Evolutionary conservation across 2,888 invertebrate species (phyloP), one percentile per base, ranked within the genome.

Genomic region (Leucoptera coffeella): DNA sequence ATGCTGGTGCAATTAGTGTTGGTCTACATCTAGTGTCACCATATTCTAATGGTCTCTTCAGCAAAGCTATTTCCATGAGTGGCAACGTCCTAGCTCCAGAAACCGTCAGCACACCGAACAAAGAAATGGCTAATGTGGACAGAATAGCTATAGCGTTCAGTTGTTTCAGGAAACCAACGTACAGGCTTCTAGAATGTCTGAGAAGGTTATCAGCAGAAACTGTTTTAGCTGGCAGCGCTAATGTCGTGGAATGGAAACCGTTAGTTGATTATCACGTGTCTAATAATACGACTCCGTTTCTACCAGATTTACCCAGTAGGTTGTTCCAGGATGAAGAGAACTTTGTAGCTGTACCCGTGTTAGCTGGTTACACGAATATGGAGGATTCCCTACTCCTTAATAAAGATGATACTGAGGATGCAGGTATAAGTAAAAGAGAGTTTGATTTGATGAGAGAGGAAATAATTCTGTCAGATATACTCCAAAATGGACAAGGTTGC

Each of bases 301-400:
- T 89, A 22, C 67, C 81, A 15, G 81, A 80, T 37, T 61, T 76
- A 26, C 87, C 87, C 0, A 74, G 65, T 31, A 73, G 62, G 36
- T 51, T 78, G 27, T 77, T 85, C 31, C 74, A 75, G 35, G 74
- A 75, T 35, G 67, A 60, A 27, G 82, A 78, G 7, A 69, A 72
- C 15, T 78, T 77, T 34, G 72, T 77, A 30, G 77, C 81, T 28
- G 80, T 87, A 1, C 86, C 88, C 1, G 42, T 87, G 9, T 50
- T 89, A 37, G 75, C 79, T n/a, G 86, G 86, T 1, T 87, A 79
- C 38, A 87, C 88, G 0, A 80, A 83, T 38, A 88, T 87, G 81
- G 89, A 89, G 55, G 84, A 85, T 38, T 82, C 81, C 5, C 48
- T 87, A 2, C 67, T 78, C n/a, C 48, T 75, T 13, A 64, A 77